These are phyloP conservation scores for Luperina testacea DNA, from an alignment of 2,888 invertebrate species.

Conservation along the genomic window DNA sequence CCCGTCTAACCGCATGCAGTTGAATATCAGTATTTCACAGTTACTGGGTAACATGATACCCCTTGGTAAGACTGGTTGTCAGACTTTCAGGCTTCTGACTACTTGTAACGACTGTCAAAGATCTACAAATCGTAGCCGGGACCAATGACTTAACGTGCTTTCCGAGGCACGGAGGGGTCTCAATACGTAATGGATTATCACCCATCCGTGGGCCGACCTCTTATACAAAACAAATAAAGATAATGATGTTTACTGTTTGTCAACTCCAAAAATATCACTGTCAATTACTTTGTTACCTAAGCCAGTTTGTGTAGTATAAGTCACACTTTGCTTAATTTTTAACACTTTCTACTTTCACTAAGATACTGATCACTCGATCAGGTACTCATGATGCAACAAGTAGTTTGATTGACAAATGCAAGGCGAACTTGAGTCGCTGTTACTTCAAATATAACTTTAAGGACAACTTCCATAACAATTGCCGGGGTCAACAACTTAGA, in stretches of 20 bases:
- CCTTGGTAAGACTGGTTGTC: too few relatives aligned
- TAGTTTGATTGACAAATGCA: slow-evolving; percentile 49
- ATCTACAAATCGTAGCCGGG: too few relatives aligned
- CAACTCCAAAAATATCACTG: neutral
- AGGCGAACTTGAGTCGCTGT: slow-evolving; percentile 48
- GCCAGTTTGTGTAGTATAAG: neutral
- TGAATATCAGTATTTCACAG: too few relatives aligned
- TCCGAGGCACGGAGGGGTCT: neutral
- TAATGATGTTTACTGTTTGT: neutral
- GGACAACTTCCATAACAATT: slow-evolving; percentile 32
- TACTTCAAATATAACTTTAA: slow-evolving; percentile 27
- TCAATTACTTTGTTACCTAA: slow-evolving; percentile 18
- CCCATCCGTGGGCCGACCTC: neutral
- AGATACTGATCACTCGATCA: slow-evolving; percentile 15
- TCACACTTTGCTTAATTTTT: slow-evolving; percentile 37
- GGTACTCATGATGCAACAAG: slow-evolving; percentile 50
- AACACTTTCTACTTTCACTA: slow-evolving; percentile 58
- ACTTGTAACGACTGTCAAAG: too few relatives aligned
- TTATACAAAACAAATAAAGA: neutral
- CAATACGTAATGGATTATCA: neutral
- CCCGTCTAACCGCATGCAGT: too few relatives aligned
- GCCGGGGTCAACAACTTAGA: slow-evolving; percentile 56
- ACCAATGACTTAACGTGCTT: too few relatives aligned
- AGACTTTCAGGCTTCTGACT: too few relatives aligned
- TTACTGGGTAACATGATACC: too few relatives aligned